These are phyloP conservation scores for Acheta domesticus DNA, from an alignment of 2,888 invertebrate genomes.

Conservation along the genomic window DNA sequence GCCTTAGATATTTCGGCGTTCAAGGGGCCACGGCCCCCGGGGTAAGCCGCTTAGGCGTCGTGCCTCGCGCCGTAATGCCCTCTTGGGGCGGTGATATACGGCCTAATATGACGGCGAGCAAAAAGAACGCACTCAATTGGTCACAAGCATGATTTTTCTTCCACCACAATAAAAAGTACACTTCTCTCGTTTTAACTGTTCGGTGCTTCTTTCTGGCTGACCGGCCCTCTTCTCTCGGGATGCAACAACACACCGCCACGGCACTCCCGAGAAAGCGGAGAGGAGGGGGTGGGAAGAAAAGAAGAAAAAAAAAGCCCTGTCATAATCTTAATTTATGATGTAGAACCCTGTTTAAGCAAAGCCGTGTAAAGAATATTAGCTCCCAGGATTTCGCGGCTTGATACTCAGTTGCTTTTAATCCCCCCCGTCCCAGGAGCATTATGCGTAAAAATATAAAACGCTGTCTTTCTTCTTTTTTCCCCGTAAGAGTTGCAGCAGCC, in stretches of 20 bases:
- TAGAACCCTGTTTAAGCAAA: constrained; percentile 18
- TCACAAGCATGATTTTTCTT: background rate
- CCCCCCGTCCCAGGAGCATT: constrained; percentile 1
- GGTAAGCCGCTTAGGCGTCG: background rate
- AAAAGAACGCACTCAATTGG: background rate
- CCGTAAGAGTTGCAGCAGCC: background rate
- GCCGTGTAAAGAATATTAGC: constrained; percentile 18
- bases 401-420: constrained; percentile 10
- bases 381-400: constrained; percentile 1
- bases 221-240: background rate
- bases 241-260: background rate
- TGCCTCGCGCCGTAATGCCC: background rate
- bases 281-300: background rate
- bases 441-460: constrained; percentile 18
- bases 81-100: background rate
- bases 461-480: background rate
- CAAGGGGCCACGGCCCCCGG: background rate
- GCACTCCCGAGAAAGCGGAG: background rate
- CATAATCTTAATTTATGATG: constrained; percentile 18
- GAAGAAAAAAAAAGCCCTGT: constrained; percentile 2
- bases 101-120: background rate
- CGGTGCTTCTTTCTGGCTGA: background rate
- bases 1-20: background rate
- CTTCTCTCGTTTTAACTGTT: background rate
- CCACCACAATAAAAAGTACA: background rate